These are phyloP conservation scores for Typhlomys cinereus DNA, from an alignment of 2,113 vertebrate genomes.

Conservation along the genomic window DNA sequence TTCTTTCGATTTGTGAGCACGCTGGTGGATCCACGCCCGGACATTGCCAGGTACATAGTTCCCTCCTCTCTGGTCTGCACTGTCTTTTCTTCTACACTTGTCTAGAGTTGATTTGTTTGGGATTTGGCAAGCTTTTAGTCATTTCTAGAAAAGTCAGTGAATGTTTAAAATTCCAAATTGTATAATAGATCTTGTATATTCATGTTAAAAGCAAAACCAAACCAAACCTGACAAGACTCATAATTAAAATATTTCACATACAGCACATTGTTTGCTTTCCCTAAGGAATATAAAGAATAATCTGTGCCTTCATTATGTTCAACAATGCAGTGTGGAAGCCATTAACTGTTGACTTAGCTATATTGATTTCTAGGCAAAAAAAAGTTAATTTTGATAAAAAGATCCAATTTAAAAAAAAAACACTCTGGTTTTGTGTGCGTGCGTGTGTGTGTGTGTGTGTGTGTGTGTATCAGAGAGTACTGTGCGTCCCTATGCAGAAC, in stretches of 20 bases:
- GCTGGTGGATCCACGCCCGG: slow-evolving; percentile 90
- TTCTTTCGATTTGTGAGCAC: slow-evolving; percentile 93
- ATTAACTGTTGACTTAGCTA: not conserved
- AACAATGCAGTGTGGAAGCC: not conserved
- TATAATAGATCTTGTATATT: not conserved
- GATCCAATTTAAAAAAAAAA: not conserved
- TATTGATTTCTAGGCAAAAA: not conserved
- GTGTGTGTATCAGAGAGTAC: too few relatives aligned
- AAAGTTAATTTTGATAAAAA: slow-evolving; percentile 9
- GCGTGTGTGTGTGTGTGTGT: too few relatives aligned
- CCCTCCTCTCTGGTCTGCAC: not conserved
- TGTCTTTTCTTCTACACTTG: not conserved
- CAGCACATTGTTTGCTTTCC: not conserved
- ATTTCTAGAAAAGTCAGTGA: not conserved
- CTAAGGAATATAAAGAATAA: not conserved
- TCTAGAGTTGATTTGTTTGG: not conserved
- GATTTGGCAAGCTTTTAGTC: slow-evolving; percentile 22
- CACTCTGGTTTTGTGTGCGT: too few relatives aligned
- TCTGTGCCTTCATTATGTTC: not conserved
- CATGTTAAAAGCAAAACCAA: not conserved
- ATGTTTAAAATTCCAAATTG: slow-evolving; percentile 13
- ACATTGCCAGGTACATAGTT: slow-evolving; percentile 90
- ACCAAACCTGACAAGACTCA: not conserved
- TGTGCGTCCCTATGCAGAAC: too few relatives aligned
- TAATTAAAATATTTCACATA: not conserved